phyloP scores from a whole-genome alignment of 2,113 vertebrate genomes.

The Suricata suricatta region DNA sequence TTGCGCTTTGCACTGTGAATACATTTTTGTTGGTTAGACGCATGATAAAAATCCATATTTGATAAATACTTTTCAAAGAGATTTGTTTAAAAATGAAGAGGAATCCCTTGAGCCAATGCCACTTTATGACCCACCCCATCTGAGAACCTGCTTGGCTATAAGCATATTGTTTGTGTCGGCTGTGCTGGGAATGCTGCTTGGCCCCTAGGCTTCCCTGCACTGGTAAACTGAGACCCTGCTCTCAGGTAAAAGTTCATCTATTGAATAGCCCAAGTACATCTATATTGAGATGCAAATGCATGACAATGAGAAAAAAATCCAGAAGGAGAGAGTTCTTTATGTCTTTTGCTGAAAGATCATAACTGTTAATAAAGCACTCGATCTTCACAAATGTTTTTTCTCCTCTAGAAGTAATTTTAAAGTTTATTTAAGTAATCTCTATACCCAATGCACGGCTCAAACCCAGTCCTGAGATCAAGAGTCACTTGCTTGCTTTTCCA shows the following conservation, averaged over 20 bases:
- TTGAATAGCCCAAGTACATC: not conserved
- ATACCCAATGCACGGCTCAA: too few relatives aligned
- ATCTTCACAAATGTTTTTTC: not conserved
- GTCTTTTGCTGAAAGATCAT: not conserved
- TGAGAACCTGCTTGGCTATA: not conserved
- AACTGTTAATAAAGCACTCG: not conserved
- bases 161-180: not conserved
- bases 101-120: not conserved
- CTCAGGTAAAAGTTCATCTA: not conserved
- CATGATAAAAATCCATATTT: not conserved
- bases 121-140: not conserved
- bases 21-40: not conserved
- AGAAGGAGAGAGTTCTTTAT: not conserved
- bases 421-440: too few relatives aligned
- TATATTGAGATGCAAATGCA: not conserved
- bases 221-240: not conserved
- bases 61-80: not conserved
- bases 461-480: too few relatives aligned
- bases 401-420: too few relatives aligned
- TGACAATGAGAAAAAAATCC: not conserved
- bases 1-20: not conserved
- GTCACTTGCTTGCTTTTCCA: too few relatives aligned
- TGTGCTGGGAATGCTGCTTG: not conserved
- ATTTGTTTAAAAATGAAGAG: not conserved
- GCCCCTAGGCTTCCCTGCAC: fast-evolving